These are phyloP conservation scores for Mormyrus iriodes DNA, from an alignment of 2,113 vertebrate genomes.

Conservation along the genomic window DNA sequence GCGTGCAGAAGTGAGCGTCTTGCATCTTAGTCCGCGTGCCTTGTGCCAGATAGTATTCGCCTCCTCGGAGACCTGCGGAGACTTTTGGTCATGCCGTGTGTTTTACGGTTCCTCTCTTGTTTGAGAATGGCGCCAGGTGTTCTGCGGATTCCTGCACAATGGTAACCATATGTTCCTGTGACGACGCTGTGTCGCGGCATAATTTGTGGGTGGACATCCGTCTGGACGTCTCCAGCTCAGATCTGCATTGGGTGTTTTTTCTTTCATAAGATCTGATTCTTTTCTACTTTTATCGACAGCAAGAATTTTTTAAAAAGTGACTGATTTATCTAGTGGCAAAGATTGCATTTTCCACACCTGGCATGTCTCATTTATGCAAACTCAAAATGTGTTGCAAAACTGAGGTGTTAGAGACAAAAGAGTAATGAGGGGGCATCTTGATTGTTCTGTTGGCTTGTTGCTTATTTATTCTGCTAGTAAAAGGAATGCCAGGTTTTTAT, in stretches of 20 bases:
- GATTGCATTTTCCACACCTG: neutral
- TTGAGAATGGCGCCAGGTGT: neutral
- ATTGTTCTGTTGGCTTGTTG: neutral
- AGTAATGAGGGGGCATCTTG: neutral
- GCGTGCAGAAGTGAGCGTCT: neutral
- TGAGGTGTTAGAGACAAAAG: neutral
- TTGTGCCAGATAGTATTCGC: neutral
- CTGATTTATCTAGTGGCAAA: neutral
- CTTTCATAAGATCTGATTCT: neutral
- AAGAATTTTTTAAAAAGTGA: neutral
- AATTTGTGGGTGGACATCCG: neutral
- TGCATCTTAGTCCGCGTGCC: neutral
- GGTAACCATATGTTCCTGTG: conserved; percentile 8
- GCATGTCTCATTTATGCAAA: neutral
- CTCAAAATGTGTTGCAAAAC: neutral
- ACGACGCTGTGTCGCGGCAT: neutral
- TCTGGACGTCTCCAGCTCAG: neutral
- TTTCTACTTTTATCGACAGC: conserved; percentile 3
- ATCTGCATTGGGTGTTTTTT: neutral
- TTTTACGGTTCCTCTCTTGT: neutral
- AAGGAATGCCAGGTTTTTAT: neutral
- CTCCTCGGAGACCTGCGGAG: neutral
- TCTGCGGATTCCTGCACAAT: neutral
- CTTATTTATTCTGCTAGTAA: neutral
- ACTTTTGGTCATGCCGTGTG: neutral